A percentile compares a stretch with the other conserved stretches of the same genome.
These are phyloP conservation scores for Urechis unicinctus DNA, from an alignment of 2,888 invertebrate genomes.

Conservation along the genomic window DNA sequence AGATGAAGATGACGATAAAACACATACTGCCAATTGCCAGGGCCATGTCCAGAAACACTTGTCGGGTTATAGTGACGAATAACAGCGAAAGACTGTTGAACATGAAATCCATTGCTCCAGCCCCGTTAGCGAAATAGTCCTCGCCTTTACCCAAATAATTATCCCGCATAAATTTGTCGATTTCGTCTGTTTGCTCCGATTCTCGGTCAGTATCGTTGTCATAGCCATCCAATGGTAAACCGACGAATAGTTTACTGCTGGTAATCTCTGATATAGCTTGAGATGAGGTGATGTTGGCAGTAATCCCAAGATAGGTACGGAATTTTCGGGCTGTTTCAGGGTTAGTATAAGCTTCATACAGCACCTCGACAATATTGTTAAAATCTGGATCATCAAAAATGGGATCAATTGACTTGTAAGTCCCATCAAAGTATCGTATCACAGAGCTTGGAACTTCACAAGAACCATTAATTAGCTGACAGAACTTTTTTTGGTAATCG, in stretches of 20 bases:
- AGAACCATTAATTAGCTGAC: slow-evolving; percentile 6
- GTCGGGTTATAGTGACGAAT: not conserved
- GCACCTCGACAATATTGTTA: slow-evolving; percentile 16
- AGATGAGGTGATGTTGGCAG: slow-evolving; percentile 6
- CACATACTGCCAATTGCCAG: slow-evolving; percentile 18
- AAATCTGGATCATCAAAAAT: slow-evolving; percentile 22
- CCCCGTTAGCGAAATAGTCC: not conserved
- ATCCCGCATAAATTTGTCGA: slow-evolving; percentile 9
- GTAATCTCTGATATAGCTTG: slow-evolving; percentile 10
- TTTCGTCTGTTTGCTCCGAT: not conserved
- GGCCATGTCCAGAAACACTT: slow-evolving; percentile 17
- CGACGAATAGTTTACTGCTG: slow-evolving; percentile 10
- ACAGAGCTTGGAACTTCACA: slow-evolving; percentile 18
- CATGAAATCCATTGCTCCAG: slow-evolving; percentile 7
- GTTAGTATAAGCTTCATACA: slow-evolving; percentile 17
- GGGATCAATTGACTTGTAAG: slow-evolving; percentile 9
- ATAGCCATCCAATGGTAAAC: slow-evolving; percentile 11
- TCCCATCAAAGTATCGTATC: slow-evolving; percentile 23
- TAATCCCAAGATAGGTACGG: slow-evolving; percentile 17
- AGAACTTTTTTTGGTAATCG: slow-evolving; percentile 12
- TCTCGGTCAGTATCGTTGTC: slow-evolving; percentile 1
- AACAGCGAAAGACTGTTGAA: slow-evolving; percentile 16
- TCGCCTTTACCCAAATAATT: slow-evolving; percentile 5
- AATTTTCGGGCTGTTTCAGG: slow-evolving; percentile 8
- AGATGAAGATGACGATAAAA: slow-evolving; percentile 23